Conservation (phyloP, 2,113 vertebrate species). For the Apodemus speciosus region DNA sequence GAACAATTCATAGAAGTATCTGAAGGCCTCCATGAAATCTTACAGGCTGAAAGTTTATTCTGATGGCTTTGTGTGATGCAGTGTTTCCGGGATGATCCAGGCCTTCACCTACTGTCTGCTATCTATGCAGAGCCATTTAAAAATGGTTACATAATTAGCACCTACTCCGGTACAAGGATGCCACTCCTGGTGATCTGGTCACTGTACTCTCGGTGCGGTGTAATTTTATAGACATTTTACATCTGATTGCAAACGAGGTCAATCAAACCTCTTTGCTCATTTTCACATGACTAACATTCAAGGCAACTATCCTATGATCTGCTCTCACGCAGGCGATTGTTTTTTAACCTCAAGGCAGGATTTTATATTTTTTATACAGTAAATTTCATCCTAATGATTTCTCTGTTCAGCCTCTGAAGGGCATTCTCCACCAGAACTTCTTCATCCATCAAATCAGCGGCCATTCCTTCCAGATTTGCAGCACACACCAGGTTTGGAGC, state of each 20-base stretch:
- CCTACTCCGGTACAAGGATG: neutral
- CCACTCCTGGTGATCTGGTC: neutral
- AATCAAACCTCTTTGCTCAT: slow-evolving; percentile 1
- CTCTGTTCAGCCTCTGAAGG: neutral
- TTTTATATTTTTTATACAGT: slow-evolving; percentile 4
- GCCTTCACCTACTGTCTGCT: neutral
- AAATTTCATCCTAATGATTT: neutral
- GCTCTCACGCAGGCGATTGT: neutral
- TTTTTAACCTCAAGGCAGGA: neutral
- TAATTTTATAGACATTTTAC: slow-evolving; percentile 22
- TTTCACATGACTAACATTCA: neutral
- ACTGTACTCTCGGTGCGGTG: neutral
- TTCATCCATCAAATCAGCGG: neutral
- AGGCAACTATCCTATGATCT: neutral
- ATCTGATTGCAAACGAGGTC: slow-evolving; percentile 1
- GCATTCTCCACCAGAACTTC: neutral
- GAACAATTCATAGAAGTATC: neutral
- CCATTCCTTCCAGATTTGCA: neutral
- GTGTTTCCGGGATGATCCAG: neutral
- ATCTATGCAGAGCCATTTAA: neutral
- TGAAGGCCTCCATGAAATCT: neutral
- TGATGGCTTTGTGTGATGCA: neutral
- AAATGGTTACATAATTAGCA: neutral
- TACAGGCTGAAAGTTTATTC: neutral
- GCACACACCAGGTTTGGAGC: neutral